A percentile compares a stretch with the other conserved stretches of the same genome.
These are phyloP conservation scores for Uropetala carovei DNA, from an alignment of 2,888 invertebrate species.

Conservation along the genomic window DNA sequence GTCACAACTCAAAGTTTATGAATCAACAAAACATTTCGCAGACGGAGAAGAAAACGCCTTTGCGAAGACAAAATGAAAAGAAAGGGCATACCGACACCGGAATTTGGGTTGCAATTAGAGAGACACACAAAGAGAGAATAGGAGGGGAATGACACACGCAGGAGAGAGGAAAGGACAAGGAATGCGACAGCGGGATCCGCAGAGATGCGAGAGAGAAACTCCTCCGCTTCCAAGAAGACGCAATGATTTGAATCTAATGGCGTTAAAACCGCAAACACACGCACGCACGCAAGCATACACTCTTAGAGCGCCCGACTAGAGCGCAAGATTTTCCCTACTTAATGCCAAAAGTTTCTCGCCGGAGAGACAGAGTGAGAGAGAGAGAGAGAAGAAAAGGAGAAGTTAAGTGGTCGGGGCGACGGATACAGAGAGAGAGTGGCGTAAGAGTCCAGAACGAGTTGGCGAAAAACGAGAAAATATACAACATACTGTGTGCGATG, in stretches of 20 bases:
- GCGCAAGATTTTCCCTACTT: background rate
- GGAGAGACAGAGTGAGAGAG: background rate
- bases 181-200: no score
- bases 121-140: background rate
- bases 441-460: no score
- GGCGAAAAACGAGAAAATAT: no score
- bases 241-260: constrained; percentile 28
- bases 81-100: background rate
- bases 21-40: background rate
- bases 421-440: no score
- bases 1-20: no score
- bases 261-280: background rate
- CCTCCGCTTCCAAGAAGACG: background rate
- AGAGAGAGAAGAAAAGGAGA: background rate
- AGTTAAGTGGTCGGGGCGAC: background rate
- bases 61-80: background rate
- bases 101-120: no score
- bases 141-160: background rate
- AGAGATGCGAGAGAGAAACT: background rate
- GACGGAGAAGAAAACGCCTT: background rate
- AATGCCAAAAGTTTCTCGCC: background rate
- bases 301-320: background rate
- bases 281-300: background rate
- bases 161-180: background rate
- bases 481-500: no score